Conservation (phyloP, 2,888 invertebrate genomes). For the Drosophila crucigera region DNA sequence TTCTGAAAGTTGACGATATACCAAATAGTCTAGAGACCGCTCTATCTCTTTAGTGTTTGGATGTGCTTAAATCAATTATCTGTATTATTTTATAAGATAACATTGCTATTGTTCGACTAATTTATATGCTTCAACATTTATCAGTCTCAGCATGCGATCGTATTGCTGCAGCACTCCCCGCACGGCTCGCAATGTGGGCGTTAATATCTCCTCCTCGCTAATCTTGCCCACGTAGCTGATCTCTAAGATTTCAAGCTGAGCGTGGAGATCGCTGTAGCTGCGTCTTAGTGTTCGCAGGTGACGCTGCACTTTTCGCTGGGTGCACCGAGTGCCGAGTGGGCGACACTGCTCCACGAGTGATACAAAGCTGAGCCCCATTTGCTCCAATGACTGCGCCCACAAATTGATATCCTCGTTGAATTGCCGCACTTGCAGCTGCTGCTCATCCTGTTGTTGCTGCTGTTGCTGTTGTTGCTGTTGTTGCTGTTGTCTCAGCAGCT, state of each 20-base stretch:
- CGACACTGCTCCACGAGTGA: slow-evolving; percentile 58
- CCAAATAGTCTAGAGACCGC: neutral
- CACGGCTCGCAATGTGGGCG: slow-evolving; percentile 39
- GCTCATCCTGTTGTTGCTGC: slow-evolving; percentile 31
- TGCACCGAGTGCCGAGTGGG: slow-evolving; percentile 37
- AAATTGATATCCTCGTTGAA: slow-evolving; percentile 45
- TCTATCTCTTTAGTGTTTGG: neutral
- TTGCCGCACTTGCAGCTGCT: slow-evolving; percentile 1
- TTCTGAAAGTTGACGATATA: neutral
- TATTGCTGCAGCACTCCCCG: slow-evolving; percentile 39
- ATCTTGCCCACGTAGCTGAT: slow-evolving; percentile 36
- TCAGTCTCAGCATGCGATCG: slow-evolving; percentile 31
- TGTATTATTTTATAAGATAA: neutral
- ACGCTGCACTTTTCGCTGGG: slow-evolving; percentile 45
- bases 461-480: slow-evolving; percentile 32
- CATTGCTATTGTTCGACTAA: slow-evolving; percentile 41
- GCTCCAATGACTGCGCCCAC: slow-evolving; percentile 46
- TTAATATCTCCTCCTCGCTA: slow-evolving; percentile 30
- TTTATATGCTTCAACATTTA: slow-evolving; percentile 41
- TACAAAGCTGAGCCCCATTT: slow-evolving; percentile 29
- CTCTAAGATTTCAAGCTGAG: slow-evolving; percentile 50
- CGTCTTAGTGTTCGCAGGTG: slow-evolving; percentile 43
- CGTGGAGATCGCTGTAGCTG: slow-evolving; percentile 37
- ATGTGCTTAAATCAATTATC: slow-evolving; percentile 4
- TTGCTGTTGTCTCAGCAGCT: slow-evolving; percentile 40